Percentiles rank a stretch among this genome's conserved stretches.
These are phyloP conservation scores for Trichogramma dendrolimi DNA, from an alignment of 2,888 invertebrate genomes.

Conservation along the genomic window DNA sequence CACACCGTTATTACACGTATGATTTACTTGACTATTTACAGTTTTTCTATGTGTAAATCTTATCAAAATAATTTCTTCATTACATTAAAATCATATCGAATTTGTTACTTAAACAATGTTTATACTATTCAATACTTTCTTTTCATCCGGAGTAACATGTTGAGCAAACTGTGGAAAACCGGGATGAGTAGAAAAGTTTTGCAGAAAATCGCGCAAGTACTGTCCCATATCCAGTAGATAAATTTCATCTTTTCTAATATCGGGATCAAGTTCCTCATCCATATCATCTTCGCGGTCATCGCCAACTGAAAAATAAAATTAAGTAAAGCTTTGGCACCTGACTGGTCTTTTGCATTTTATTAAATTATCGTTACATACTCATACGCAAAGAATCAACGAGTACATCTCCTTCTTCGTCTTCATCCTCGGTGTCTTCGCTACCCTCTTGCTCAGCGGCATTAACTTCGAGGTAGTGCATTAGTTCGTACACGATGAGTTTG, in stretches of 20 bases:
- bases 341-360: background rate
- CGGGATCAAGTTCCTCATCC: slow-evolving; percentile 56
- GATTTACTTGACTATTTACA: too few relatives aligned
- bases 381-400: slow-evolving; percentile 36
- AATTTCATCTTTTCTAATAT: slow-evolving; percentile 61
- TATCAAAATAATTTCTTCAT: background rate
- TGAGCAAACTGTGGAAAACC: slow-evolving; percentile 60
- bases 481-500: slow-evolving; percentile 65
- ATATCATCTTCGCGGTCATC: slow-evolving; percentile 41
- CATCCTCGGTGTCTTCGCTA: slow-evolving; percentile 44
- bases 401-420: slow-evolving; percentile 42
- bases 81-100: background rate
- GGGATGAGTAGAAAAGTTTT: slow-evolving; percentile 61
- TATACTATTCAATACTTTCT: slow-evolving; percentile 52
- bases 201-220: slow-evolving; percentile 63
- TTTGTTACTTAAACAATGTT: slow-evolving; percentile 32
- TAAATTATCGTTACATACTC: slow-evolving; percentile 23
- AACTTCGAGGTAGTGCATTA: slow-evolving; percentile 58
- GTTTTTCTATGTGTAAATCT: background rate
- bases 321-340: background rate
- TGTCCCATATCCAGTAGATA: slow-evolving; percentile 62
- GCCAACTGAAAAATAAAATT: slow-evolving; percentile 20
- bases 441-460: slow-evolving; percentile 42
- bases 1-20: too few relatives aligned
- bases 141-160: slow-evolving; percentile 60